Base-by-base conservation (phyloP, 2,113 vertebrate species). In the Rhinogobius similis region DNA sequence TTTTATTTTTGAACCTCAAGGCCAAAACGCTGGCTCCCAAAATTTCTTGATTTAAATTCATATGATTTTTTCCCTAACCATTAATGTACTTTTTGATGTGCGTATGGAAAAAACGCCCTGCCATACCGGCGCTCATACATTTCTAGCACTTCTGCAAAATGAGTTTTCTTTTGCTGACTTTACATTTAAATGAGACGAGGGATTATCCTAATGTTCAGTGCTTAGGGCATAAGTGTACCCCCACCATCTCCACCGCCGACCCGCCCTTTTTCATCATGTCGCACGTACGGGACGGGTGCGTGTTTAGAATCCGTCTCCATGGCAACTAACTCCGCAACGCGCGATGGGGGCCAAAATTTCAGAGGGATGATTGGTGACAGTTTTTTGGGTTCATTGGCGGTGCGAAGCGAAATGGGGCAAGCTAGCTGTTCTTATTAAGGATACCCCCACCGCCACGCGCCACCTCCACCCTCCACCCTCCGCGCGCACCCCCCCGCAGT, bases 111-210 rank as follows among this genome's bases (percentile, higher is more conserved):
- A 20, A 39, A 39, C 12, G 3, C 20, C 24, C 36, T 14, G 72
- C 32, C 26, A 11, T 69, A 43, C 63, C 50, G 52, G 18, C 61
- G 21, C 67, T 65, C 75, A 77, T 55, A 77, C 67, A 84, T 70
- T 73, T 62, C 76, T 58, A 68, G 75, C 43, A 79, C 72, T 81
- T 78, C 69, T 73, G 76, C 48, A 36, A 56, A 87, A 76, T 13
- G 11, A 85, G 81, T 85, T 82, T 79, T 81, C 78, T 91, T 90
- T 82, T 89, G 88, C 90, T 91, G 90, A 91, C 86, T 91, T 89
- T 91, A 86, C 88, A 89, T 88, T 89, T 90, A 84, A 87, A 87
- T 88, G 86, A 88, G 88, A 74, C 81, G 59, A 66, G 68, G 86
- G 84, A 90, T 91, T 85, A 88, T 84, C 84, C 83, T 83, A 88